Evolutionary conservation across 1,140 invertebrate species (phyloP), one percentile per base, ranked within the genome.

Genomic region (Leptopilina boulardi): DNA sequence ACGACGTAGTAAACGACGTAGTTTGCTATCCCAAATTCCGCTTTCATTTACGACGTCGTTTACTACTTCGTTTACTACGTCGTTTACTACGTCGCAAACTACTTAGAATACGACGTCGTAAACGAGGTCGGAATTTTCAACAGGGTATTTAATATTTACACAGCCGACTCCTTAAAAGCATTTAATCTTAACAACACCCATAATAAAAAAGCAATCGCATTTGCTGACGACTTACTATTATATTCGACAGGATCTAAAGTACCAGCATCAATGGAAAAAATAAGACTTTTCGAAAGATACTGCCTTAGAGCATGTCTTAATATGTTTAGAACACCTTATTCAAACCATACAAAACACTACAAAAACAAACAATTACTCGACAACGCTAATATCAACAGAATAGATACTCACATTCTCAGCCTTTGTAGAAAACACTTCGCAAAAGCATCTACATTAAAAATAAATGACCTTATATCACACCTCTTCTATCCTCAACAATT

Each of bases 141-240:
- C n/a, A n/a, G n/a, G n/a, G n/a, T n/a, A 15, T 77, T 74, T 18
- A 51, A 71, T 5, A 80, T 76, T 47, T 44, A 56, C 19, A 71
- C 42, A 13, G 10, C 8, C 15, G 74, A 71, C 15, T 18, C 71
- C 0, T 23, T 76, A 15, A 71, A 30, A n/a, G 11, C 71, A 56
- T 71, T 54, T 41, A 30, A 56, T 2, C n/a, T 76, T 30, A 76
- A 76, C 15, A 56, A 2, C 0, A 11, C 54, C 34, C 15, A 11
- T 0, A 34, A 2, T 1, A 73, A 1, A 18, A 71, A 79, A 44
- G 6, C 10, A 71, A 73, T 79, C 13, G 76, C 71, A 5, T 77
- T 77, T 70, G 76, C 71, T 3, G 76, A 77, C 15, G 71, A 77
- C 19, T 26, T 73, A 3, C 73, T 77, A 1, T 34, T 77, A 0